These are phyloP conservation scores for Pimpla rufipes DNA, from an alignment of 2,888 invertebrate genomes.

Conservation along the genomic window DNA sequence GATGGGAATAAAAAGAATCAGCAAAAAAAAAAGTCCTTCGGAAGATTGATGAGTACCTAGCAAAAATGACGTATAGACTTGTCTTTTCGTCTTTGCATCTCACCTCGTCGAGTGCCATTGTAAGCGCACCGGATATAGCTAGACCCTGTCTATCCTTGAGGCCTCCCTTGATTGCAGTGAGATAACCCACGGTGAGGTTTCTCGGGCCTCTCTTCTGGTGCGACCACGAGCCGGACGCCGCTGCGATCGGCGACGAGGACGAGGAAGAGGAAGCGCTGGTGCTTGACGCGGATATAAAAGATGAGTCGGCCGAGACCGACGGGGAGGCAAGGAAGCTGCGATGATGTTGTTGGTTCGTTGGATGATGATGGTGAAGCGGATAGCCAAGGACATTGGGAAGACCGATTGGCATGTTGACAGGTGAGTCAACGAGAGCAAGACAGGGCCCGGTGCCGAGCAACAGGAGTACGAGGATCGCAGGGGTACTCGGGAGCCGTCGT, in stretches of 20 bases:
- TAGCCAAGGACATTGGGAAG: slow-evolving; percentile 55
- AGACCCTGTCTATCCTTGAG: slow-evolving; percentile 93
- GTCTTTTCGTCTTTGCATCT: slow-evolving; percentile 45
- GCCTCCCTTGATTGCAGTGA: slow-evolving; percentile 93
- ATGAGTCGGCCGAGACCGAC: slow-evolving; percentile 61
- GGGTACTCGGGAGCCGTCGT: slow-evolving; percentile 85
- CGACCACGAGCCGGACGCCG: slow-evolving; percentile 38
- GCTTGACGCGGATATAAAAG: slow-evolving; percentile 32
- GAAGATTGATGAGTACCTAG: too few relatives aligned
- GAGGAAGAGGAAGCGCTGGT: slow-evolving; percentile 40
- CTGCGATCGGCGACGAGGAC: slow-evolving; percentile 54
- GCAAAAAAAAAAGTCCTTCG: too few relatives aligned
- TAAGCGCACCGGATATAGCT: slow-evolving; percentile 95
- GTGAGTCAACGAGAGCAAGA: slow-evolving; percentile 76
- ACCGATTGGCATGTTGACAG: slow-evolving; percentile 67
- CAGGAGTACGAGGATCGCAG: slow-evolving; percentile 88
- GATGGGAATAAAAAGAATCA: too few relatives aligned
- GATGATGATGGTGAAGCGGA: slow-evolving; percentile 54
- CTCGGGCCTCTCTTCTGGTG: slow-evolving; percentile 73
- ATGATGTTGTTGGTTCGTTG: slow-evolving; percentile 38
- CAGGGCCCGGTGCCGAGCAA: slow-evolving; percentile 86
- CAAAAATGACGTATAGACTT: background rate
- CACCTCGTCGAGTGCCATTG: slow-evolving; percentile 95
- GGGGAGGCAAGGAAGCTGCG: slow-evolving; percentile 54
- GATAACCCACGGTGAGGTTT: slow-evolving; percentile 93